Conservation (phyloP, 2,888 invertebrate species). For the Muschampia plurimacula region DNA sequence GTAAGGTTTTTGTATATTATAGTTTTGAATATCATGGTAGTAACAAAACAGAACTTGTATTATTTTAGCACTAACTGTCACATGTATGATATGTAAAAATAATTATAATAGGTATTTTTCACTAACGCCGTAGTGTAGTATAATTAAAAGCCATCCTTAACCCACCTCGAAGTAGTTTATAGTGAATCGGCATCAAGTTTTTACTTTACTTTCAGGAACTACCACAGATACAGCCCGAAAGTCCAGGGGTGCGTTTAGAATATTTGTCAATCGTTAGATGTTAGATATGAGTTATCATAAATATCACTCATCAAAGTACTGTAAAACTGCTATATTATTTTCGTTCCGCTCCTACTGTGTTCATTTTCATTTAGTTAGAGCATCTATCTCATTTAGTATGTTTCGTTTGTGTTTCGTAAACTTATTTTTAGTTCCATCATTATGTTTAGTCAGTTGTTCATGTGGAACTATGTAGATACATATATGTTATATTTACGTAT, state of each 20-base stretch:
- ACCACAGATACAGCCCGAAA: constrained; percentile 51
- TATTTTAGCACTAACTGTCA: not conserved
- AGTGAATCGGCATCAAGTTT: constrained; percentile 17
- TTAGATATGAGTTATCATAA: constrained; percentile 10
- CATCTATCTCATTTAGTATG: not conserved
- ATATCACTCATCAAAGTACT: not conserved
- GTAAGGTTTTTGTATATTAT: too few relatives aligned
- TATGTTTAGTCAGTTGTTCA: too few relatives aligned
- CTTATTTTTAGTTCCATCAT: not conserved
- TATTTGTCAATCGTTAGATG: constrained; percentile 27
- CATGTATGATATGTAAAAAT: too few relatives aligned
- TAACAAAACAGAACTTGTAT: too few relatives aligned
- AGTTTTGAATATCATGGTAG: too few relatives aligned
- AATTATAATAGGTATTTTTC: too few relatives aligned
- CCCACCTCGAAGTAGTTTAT: constrained; percentile 10
- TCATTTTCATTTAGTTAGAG: constrained; percentile 1
- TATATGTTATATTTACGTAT: not conserved
- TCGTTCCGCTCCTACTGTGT: not conserved
- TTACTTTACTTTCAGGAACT: constrained; percentile 52
- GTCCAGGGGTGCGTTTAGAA: constrained; percentile 52
- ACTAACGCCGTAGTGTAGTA: too few relatives aligned
- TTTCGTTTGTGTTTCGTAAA: not conserved
- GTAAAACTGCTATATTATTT: constrained; percentile 4
- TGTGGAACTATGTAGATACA: not conserved
- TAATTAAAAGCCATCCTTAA: too few relatives aligned